A percentile compares a stretch with the other conserved stretches of the same genome.
These are phyloP conservation scores for Delia radicum DNA, from an alignment of 1,140 invertebrate species.

Conservation along the genomic window DNA sequence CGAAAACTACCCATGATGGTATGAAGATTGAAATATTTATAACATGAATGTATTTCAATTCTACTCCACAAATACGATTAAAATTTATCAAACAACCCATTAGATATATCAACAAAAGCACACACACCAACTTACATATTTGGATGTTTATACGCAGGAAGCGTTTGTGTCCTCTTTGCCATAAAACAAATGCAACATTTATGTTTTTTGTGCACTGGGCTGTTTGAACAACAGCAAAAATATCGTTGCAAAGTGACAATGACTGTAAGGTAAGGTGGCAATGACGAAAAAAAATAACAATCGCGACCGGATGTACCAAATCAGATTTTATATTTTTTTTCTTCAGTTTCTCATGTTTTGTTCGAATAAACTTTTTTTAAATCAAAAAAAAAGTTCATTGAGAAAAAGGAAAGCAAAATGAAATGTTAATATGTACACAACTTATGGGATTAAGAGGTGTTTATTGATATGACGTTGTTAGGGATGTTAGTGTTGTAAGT, in stretches of 20 bases:
- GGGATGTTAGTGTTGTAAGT: too few species aligned
- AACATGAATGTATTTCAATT: too few species aligned
- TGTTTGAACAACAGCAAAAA: neutral
- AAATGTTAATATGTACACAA: too few species aligned
- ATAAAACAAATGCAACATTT: conserved; percentile 22
- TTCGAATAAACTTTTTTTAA: neutral
- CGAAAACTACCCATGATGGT: too few species aligned
- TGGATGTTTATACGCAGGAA: conserved; percentile 5
- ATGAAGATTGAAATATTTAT: too few species aligned
- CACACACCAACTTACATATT: neutral
- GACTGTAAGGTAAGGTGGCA: conserved; percentile 7
- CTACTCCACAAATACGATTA: too few species aligned
- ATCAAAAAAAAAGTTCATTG: neutral
- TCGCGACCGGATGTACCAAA: conserved; percentile 23
- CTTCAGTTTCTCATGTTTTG: neutral
- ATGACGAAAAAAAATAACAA: conserved; percentile 7
- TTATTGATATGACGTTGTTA: neutral
- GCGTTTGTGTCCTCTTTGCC: conserved; percentile 14
- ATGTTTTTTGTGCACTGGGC: neutral
- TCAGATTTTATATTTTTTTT: conserved; percentile 12
- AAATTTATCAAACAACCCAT: too few species aligned
- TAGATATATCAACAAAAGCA: neutral
- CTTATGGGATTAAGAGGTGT: neutral
- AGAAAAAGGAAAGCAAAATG: neutral
- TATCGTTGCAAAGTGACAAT: conserved; percentile 8